Evolutionary conservation across 1,140 invertebrate species (phyloP).

Genomic region (Aphelenchoides avenae): DNA sequence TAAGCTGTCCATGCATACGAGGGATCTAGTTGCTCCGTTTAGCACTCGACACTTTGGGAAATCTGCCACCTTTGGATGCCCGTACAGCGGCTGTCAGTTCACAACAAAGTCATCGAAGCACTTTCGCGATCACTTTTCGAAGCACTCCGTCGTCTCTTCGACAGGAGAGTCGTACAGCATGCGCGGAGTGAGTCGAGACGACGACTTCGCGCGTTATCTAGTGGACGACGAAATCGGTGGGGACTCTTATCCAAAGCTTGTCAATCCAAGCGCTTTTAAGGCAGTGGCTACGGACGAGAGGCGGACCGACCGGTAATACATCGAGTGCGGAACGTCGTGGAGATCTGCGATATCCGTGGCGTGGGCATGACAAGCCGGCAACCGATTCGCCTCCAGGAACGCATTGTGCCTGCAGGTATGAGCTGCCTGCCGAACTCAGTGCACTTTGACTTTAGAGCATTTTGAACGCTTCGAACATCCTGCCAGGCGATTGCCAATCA

Average conservation of each 20-base stretch:
- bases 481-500: too few relatives aligned
- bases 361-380: too few relatives aligned
- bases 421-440: too few relatives aligned
- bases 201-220: slow-evolving; percentile 23
- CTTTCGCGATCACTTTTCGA: slow-evolving; percentile 51
- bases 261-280: slow-evolving; percentile 1
- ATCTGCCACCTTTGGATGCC: slow-evolving; percentile 56
- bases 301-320: too few relatives aligned
- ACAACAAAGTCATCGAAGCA: slow-evolving; percentile 52
- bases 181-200: slow-evolving; percentile 1
- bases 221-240: slow-evolving; percentile 42
- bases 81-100: slow-evolving; percentile 41
- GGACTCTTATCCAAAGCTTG: too few relatives aligned
- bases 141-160: slow-evolving; percentile 35
- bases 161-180: background rate
- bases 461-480: too few relatives aligned
- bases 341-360: too few relatives aligned
- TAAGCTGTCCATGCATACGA: slow-evolving; percentile 20
- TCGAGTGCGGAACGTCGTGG: too few relatives aligned
- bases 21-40: slow-evolving; percentile 18
- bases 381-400: too few relatives aligned
- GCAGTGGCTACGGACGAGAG: slow-evolving; percentile 10
- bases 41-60: slow-evolving; percentile 39
- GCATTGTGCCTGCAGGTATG: too few relatives aligned
- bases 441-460: too few relatives aligned